Base-by-base conservation (phyloP, 2,888 invertebrate genomes). In the Amblyteles armatorius region DNA sequence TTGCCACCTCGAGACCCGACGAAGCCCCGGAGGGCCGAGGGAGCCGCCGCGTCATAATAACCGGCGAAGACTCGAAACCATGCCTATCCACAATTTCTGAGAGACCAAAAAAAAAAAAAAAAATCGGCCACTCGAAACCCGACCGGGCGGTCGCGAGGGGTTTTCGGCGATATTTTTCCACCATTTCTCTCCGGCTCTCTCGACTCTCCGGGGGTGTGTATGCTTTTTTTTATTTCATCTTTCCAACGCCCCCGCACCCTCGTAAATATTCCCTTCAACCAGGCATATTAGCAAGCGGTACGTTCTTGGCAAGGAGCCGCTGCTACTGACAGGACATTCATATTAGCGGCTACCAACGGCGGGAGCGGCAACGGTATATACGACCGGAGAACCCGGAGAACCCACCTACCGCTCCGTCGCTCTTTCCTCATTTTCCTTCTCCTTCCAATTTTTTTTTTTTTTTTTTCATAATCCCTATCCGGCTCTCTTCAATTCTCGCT, bases 241-340 rank as follows among this genome's bases (percentile, higher is more conserved):
- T 81, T 86, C 83, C 76, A 84, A 76, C 81, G 77, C 74, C 72
- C 68, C 68, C 81, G 86, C 86, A 89, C 89, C 90, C 91, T 92
- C 92, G 92, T 93, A 93, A 93, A 92, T 92, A 93, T 92, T 92
- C 92, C 88, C 90, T 90, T 90, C 90, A 91, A 91, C 87, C 88
- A 84, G 83, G 88, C 89, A 90, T 92, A 92, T 92, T 93, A 92
- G 91, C 91, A 90, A 91, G 78, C 87, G 84, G 88, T 88, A 90
- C 91, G 91, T 91, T 92, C 93, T 92, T 92, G 92, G 93, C 93
- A 92, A 93, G 93, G 91, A 93, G 91, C 93, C 91, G 93, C 92
- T 93, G 93, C 88, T 91, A 91, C 91, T 92, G 93, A 93, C 93
- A 93, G 93, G 90, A 91, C 93, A 93, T 93, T 93, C 91, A 93